Base-by-base conservation (phyloP, 2,888 invertebrate species). In the Mesorhabditis spiculigera region DNA sequence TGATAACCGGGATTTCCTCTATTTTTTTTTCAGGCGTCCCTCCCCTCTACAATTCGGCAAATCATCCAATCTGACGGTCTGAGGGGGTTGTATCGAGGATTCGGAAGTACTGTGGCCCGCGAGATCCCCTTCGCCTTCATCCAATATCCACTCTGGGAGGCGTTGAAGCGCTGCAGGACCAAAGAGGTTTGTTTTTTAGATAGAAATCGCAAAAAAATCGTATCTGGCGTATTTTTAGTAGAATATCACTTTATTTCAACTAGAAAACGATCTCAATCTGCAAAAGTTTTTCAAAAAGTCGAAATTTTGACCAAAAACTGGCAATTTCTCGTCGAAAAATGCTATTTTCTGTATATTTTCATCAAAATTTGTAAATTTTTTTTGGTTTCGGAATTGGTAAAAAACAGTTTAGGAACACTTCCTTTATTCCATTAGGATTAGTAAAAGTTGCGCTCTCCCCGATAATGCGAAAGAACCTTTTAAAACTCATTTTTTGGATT, bases 91-190 rank as follows among this genome's bases (percentile, higher is more conserved):
- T 83, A 83, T 73, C 77, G 78, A 13, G 83, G 83, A 80, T 67
- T 45, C 58, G 68, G 82, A 4, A 87, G 85, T 70, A 89, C 88
- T 1, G 85, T 89, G 0, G 68, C 86, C 5, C 78, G 89, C 73
- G 89, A 89, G 82, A 90, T 97, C 72, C 97, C 98, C 0, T 98
- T 97, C 88, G 93, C 95, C 41, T 90, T 95, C 69, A 92, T 98
- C 71, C 95, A 98, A 87, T 93, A 95, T 88, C 96, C 97, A 0
- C 86, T 95, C 4, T 95, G 97, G 93, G 98, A 98, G 87, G 90
- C 90, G 81, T 89, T 95, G 67, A 97, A 96, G 89, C 70, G 75
- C 43, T n/a, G 43, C n/a, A 74, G 73, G 10, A 75, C 77, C 6
- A 69, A 71, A 45, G 71, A 66, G 42, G 74, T 71, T 65, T 77